Evolutionary conservation across 2,888 invertebrate genomes (phyloP), one percentile per base, ranked within the genome.

Genomic region (Sussaba pulchella): DNA sequence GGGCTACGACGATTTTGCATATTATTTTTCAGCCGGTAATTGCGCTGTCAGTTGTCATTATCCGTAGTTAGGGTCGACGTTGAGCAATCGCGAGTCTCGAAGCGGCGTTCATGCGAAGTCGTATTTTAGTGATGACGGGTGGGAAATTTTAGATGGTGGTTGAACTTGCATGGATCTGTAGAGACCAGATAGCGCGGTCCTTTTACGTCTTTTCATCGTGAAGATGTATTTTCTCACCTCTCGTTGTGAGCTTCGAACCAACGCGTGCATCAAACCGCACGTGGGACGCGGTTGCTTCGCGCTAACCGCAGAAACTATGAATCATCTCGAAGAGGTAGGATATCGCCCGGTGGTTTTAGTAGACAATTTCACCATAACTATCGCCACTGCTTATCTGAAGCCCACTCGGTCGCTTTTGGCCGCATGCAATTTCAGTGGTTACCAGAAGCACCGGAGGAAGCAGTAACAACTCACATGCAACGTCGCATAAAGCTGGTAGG

Each of bases 381-480:
- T 76, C 52, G 36, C 57, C 21, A 45, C 21, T 77, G 70, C 70
- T 74, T 69, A 78, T 78, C 70, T 74, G 78, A 45, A 78, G 70
- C 70, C 52, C 70, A 39, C 57, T 19, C 74, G 78, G 57, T 72
- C 24, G 31, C 41, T n/a, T 63, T 1, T 12, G 47, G 63, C 70
- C 66, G 21, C 50, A 50, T 45, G 54, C 59, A 74, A 74, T 74
- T 67, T 19, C 67, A 47, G 59, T 31, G 74, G 74, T 74, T 67
- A 50, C 66, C 36, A 47, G 47, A 57, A 67, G 50, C 74, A 57
- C 66, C 67, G 39, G 17, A n/a, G 59, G 47, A 57, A 67, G 59
- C 24, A 19, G 14, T 17, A 67, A 73, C 63, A 50, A 41, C 69
- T 50, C 41, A 36, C 54, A 36, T 17, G 36, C 71, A 43, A 63